A percentile compares a stretch with the other conserved stretches of the same genome.
These are phyloP conservation scores for Theristicus caerulescens DNA, from an alignment of 2,113 vertebrate species.

Conservation along the genomic window DNA sequence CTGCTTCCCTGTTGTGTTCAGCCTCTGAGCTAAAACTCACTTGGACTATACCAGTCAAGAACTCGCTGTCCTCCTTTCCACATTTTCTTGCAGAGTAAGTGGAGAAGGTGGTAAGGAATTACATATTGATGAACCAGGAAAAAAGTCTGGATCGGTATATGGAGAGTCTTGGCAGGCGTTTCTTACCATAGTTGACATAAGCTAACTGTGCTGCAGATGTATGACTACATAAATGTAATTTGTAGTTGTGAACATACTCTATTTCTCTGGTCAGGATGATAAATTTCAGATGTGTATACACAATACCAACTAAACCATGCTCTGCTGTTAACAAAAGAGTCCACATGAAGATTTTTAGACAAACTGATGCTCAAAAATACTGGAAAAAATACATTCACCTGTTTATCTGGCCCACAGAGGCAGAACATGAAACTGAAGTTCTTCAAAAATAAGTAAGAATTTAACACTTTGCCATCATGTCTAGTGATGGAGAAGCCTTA, in stretches of 20 bases:
- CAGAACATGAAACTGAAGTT: not conserved
- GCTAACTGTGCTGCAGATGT: not conserved
- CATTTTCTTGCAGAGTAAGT: not conserved
- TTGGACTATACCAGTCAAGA: not conserved
- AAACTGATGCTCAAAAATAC: not conserved
- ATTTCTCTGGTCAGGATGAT: not conserved
- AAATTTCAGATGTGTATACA: not conserved
- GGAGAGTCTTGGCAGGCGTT: not conserved
- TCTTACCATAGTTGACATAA: not conserved
- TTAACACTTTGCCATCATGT: not conserved
- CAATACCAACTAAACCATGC: not conserved
- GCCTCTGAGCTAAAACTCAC: not conserved
- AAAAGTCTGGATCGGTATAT: not conserved
- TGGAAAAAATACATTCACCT: not conserved
- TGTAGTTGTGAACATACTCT: not conserved
- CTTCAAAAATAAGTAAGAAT: not conserved
- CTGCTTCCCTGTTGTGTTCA: not conserved
- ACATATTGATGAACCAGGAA: not conserved
- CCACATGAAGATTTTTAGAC: not conserved
- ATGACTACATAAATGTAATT: not conserved
- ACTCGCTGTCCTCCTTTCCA: not conserved
- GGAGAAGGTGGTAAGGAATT: not conserved
- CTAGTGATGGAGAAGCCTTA: not conserved
- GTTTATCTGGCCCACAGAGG: not conserved
- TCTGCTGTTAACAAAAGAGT: not conserved